These are phyloP conservation scores for Grallaria varia DNA, from an alignment of 2,113 vertebrate species.

Conservation along the genomic window DNA sequence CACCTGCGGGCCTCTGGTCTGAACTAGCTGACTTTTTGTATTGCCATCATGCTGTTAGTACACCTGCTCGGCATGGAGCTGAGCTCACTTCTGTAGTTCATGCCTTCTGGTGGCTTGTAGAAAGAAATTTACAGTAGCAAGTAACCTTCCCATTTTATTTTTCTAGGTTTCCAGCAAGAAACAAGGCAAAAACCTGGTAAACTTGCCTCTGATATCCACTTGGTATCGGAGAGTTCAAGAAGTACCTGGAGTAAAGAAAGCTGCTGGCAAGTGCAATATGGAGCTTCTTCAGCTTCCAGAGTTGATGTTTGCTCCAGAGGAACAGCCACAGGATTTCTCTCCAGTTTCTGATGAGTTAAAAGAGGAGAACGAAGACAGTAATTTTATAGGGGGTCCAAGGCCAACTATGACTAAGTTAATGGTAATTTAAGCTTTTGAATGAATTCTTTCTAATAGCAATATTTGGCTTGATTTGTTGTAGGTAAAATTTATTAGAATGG, in stretches of 20 bases:
- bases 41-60: neutral
- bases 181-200: slow-evolving; percentile 51
- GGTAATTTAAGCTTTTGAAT: slow-evolving; percentile 73
- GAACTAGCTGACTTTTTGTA: neutral
- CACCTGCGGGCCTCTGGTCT: neutral
- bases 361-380: slow-evolving; percentile 58
- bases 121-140: neutral
- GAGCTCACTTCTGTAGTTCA: neutral
- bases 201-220: slow-evolving; percentile 81
- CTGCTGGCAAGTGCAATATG: slow-evolving; percentile 84
- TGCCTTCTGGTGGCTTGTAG: neutral
- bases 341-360: slow-evolving; percentile 45
- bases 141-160: neutral
- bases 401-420: slow-evolving; percentile 94
- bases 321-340: neutral
- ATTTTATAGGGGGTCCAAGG: slow-evolving; percentile 90
- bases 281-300: slow-evolving; percentile 68
- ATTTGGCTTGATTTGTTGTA: neutral
- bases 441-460: neutral
- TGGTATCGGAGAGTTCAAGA: slow-evolving; percentile 89
- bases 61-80: rapidly evolving
- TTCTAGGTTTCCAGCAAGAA: slow-evolving; percentile 76
- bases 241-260: slow-evolving; percentile 82
- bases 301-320: neutral
- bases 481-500: neutral